Base-by-base conservation (phyloP, 1,140 invertebrate genomes). In the Drosophila novamexicana region DNA sequence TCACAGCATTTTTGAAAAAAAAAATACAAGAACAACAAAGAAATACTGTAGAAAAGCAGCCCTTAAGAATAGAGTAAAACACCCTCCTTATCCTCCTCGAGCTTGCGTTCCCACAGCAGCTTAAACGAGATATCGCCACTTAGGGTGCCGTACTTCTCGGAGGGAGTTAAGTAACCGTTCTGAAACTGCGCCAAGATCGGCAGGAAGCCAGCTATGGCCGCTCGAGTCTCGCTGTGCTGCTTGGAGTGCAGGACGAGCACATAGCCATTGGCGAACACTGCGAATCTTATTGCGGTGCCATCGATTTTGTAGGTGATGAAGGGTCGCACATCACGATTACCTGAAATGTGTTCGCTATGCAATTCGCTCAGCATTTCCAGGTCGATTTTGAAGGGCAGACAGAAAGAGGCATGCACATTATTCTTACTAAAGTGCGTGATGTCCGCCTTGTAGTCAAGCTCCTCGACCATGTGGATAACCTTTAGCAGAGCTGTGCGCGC, bases 321-420 rank as follows among this genome's bases (percentile, higher is more conserved):
- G 0, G 83, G 83, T 7, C 84, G 73, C 2, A 7, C 36, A 12
- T 54, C 53, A 0, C 29, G 29, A 61, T 89, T 89, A 0, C 45
- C 29, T 1, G 58, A 68, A 0, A 79, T 63, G 5, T 72, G 37
- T 7, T 63, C 59, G 39, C 10, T 9, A 18, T 89, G 54, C 16
- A 42, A 9, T 7, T 68, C 52, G 7, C 40, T 52, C n/a, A 88
- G 53, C 32, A 65, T 18, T 7, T 77, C 42, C 37, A 88, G 14
- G 36, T 88, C 73, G 6, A 88, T 32, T 37, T 80, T 83, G 36
- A 88, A 88, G 6, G 83, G 83, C 59, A 88, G 66, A 9, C 70
- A 77, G 8, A 88, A 89, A 0, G 83, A 75, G 44, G 83, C 83
- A 14, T 74, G 59, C 4, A 88, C 83, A 8, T 69, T 67, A 22